Base-by-base conservation (phyloP, 1,140 invertebrate species). In the Rhopalosiphum maidis region DNA sequence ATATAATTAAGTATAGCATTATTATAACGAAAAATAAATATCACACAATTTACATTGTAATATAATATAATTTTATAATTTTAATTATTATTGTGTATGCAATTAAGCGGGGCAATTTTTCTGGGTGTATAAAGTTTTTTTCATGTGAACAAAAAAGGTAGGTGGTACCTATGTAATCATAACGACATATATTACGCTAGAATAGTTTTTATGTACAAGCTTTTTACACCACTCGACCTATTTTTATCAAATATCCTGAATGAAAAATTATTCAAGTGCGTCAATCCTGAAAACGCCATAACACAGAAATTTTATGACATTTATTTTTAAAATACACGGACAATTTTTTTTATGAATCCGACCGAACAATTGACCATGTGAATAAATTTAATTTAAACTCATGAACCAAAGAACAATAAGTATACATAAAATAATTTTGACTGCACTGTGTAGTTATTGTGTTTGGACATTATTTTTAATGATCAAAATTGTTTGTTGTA, bases 241-340 rank as follows among this genome's bases (percentile, higher is more conserved):
- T 54, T 89, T 54, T 54, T 54, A 54, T 87, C n/a, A 35, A 48
- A 37, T 54, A 35, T 37, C 87, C 35, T 51, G 87, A 37, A 54
- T 54, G 46, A 89, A 88, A 48, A 86, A 86, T 77, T 77, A 77
- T 86, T 46, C 85, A 46, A 86, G 86, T n/a, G 30, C 86, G 85
- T 87, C 85, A 46, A 87, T 46, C 11, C 25, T 48, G 86, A 88
- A 88, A 88, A 22, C n/a, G 30, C 30, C 9, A 46, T 30, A 86
- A 86, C 15, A 86, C 23, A 23, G 60, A 68, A 9, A 77, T n/a
- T 77, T n/a, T n/a, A 77, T 77, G 60, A 77, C 60, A 15, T 77
- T 77, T 77, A 77, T 77, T 77, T 77, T 77, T 77, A 77, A 77
- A 68, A 77, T n/a, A n/a, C 15, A n/a, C 15, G 15, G 30, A 35